Percentiles rank a stretch among this genome's conserved stretches.
Evolutionary conservation across 2,888 invertebrate species (phyloP).

Genomic region (Archaeoteleia sp.): DNA sequence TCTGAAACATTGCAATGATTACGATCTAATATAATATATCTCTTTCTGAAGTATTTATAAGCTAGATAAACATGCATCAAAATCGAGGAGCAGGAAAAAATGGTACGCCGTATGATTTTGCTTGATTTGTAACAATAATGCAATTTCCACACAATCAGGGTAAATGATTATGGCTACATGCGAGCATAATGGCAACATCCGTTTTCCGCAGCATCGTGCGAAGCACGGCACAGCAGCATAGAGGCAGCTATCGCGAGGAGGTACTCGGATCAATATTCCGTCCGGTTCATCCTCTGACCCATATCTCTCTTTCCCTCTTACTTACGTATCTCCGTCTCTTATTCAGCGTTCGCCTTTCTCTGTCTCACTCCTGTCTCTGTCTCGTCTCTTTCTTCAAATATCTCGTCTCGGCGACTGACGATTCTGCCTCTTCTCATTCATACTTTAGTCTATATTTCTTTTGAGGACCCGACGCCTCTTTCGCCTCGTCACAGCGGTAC

Average conservation of each 20-base stretch:
- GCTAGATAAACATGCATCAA: too few species aligned
- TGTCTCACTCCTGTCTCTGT: too few species aligned
- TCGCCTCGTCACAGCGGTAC: slow-evolving; percentile 19
- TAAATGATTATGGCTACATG: slow-evolving; percentile 23
- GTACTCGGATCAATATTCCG: slow-evolving; percentile 73
- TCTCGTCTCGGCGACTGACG: slow-evolving; percentile 2
- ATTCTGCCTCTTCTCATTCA: slow-evolving; percentile 4
- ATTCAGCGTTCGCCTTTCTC: slow-evolving; percentile 25
- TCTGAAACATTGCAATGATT: too few species aligned
- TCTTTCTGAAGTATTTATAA: too few species aligned
- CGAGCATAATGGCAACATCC: slow-evolving; percentile 44
- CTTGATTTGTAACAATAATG: background rate
- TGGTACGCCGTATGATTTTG: too few species aligned
- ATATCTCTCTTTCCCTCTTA: slow-evolving; percentile 70
- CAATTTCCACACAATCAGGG: slow-evolving; percentile 11
- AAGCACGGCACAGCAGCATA: slow-evolving; percentile 54
- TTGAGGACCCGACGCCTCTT: background rate
- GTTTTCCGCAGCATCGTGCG: slow-evolving; percentile 52
- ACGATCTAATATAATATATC: too few species aligned
- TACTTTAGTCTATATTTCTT: background rate
- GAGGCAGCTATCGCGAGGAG: slow-evolving; percentile 65
- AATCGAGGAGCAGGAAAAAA: too few species aligned
- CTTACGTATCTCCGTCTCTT: slow-evolving; percentile 45
- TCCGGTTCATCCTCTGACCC: slow-evolving; percentile 74
- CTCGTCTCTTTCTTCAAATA: slow-evolving; percentile 17